phyloP scores from a whole-genome alignment of 2,888 invertebrate genomes.

The Acleris holmiana region DNA sequence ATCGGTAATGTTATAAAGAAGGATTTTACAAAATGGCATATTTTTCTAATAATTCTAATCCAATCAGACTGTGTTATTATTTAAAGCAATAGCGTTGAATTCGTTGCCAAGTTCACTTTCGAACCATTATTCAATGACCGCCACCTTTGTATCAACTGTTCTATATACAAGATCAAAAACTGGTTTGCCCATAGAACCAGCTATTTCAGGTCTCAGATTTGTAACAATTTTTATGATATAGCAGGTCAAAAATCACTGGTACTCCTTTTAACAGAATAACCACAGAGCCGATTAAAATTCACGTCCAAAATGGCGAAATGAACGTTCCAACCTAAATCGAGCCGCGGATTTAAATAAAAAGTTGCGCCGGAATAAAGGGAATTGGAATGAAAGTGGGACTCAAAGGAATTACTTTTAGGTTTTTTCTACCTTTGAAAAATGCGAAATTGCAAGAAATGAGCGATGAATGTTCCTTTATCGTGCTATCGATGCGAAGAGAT shows the following conservation, averaged over 20 bases:
- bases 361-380: constrained; percentile 39
- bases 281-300: constrained; percentile 46
- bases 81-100: no score
- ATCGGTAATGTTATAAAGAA: background rate
- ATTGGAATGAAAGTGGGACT: constrained; percentile 41
- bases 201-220: no score
- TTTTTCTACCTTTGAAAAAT: constrained; percentile 34
- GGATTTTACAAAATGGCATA: constrained; percentile 15
- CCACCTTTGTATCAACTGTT: no score
- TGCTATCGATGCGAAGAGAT: no score
- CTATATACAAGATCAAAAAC: no score
- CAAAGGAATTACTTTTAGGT: constrained; percentile 47
- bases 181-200: no score
- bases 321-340: constrained; percentile 46
- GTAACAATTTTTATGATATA: no score
- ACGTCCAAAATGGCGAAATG: constrained; percentile 46
- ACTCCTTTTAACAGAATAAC: no score
- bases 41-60: constrained; percentile 21
- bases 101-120: no score
- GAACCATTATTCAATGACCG: no score
- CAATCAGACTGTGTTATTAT: no score
- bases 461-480: background rate
- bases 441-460: constrained; percentile 25
- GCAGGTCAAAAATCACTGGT: no score
- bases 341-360: constrained; percentile 44